Evolutionary conservation across 2,113 vertebrate genomes (phyloP).

Genomic region (Hemibagrus wyckioides): DNA sequence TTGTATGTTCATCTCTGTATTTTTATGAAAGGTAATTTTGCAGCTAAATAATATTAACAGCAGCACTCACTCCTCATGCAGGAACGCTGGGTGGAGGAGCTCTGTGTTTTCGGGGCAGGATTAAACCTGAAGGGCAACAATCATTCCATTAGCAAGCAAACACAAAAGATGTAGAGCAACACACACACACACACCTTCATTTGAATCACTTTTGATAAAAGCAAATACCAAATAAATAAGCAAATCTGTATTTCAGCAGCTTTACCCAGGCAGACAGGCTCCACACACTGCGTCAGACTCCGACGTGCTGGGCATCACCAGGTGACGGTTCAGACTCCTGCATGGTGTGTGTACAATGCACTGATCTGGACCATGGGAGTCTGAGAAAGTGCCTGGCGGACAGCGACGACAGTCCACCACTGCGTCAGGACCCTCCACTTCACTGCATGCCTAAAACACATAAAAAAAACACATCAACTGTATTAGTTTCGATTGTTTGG

Average conservation of each 20-base stretch:
- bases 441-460: constrained; percentile 67
- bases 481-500: neutral
- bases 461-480: neutral
- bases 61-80: constrained; percentile 61
- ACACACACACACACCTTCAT: neutral
- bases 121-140: constrained; percentile 64
- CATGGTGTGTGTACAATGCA: constrained; percentile 80
- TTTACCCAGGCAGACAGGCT: constrained; percentile 81
- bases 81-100: neutral
- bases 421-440: constrained; percentile 26
- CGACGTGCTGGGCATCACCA: constrained; percentile 63
- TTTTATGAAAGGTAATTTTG: neutral
- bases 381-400: constrained; percentile 79
- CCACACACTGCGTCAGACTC: constrained; percentile 77
- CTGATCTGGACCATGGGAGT: constrained; percentile 56
- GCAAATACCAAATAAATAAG: neutral
- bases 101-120: constrained; percentile 44
- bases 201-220: neutral
- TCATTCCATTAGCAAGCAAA: constrained; percentile 1
- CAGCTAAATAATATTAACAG: neutral
- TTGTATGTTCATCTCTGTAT: neutral
- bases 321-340: constrained; percentile 63
- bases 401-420: constrained; percentile 75
- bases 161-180: neutral
- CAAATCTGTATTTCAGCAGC: neutral